phyloP scores from a whole-genome alignment of 2,113 vertebrate genomes.

The Chascanopsetta lugubris region DNA sequence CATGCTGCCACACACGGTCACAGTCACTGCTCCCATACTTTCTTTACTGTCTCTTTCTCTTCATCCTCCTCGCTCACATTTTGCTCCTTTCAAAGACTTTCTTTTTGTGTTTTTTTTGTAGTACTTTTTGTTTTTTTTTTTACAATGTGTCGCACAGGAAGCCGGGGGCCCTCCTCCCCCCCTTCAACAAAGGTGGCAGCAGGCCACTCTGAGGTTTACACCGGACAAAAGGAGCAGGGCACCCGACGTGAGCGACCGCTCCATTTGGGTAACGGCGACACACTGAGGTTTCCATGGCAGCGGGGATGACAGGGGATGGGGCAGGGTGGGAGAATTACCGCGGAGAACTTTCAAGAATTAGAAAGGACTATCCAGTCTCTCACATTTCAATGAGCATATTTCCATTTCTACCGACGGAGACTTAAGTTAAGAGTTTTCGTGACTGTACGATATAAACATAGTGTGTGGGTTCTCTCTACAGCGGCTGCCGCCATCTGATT shows the following conservation, averaged over 20 bases:
- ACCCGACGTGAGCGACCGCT: conserved; percentile 29
- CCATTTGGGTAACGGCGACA: conserved; percentile 24
- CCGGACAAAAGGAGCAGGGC: conserved; percentile 54
- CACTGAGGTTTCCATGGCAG: conserved; percentile 1
- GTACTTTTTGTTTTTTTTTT: conserved; percentile 32
- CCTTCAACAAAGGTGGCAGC: conserved; percentile 53
- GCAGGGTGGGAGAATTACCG: not conserved
- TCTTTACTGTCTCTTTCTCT: conserved; percentile 23
- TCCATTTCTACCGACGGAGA: no score
- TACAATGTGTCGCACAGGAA: conserved; percentile 61
- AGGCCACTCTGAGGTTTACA: conserved; percentile 37
- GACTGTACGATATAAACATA: no score
- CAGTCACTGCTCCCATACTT: no score
- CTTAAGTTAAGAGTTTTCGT: no score
- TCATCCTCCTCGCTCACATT: conserved; percentile 11
- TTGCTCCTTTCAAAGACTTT: conserved; percentile 37
- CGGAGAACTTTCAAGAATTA: not conserved
- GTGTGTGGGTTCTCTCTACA: no score
- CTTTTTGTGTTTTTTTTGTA: not conserved
- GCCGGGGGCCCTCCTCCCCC: conserved; percentile 44
- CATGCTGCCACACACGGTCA: conserved; percentile 2
- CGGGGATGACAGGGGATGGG: conserved; percentile 1
- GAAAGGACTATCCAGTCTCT: no score
- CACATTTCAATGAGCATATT: not conserved
- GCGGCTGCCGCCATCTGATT: no score